A percentile compares a stretch with the other conserved stretches of the same genome.
Conservation (phyloP, 1,140 invertebrate genomes). For the Eueides isabella region DNA sequence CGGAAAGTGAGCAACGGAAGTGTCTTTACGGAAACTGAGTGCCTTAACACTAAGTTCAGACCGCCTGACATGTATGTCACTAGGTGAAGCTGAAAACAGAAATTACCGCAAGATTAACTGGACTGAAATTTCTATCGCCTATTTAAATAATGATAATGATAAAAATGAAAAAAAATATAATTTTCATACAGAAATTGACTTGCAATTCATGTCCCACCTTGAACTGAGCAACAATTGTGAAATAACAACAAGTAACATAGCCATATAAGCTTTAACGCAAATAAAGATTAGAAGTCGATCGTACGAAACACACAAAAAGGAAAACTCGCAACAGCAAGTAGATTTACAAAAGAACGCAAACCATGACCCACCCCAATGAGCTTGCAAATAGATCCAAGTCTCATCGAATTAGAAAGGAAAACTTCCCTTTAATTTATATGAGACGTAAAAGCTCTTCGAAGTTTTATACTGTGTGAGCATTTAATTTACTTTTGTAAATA, state of each 20-base stretch:
- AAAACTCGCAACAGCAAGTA: constrained; percentile 19
- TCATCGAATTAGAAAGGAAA: constrained; percentile 50
- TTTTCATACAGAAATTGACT: too few relatives aligned
- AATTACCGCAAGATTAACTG: too few relatives aligned
- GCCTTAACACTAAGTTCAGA: too few relatives aligned
- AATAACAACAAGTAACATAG: constrained; percentile 6
- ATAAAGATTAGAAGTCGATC: constrained; percentile 13
- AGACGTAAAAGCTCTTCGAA: neutral
- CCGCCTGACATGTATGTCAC: too few relatives aligned
- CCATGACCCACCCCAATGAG: constrained; percentile 66
- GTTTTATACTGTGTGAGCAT: neutral
- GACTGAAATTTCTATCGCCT: too few relatives aligned
- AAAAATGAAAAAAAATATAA: too few relatives aligned
- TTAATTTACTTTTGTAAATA: neutral
- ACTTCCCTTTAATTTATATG: constrained; percentile 33
- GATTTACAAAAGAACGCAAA: constrained; percentile 48
- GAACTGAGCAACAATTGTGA: neutral
- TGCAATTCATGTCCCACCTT: too few relatives aligned
- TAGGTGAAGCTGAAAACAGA: too few relatives aligned
- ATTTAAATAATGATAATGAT: too few relatives aligned
- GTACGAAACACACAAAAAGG: constrained; percentile 14
- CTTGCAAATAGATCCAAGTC: constrained; percentile 64
- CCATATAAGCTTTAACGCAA: neutral
- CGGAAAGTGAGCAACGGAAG: too few relatives aligned
- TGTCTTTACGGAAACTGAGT: too few relatives aligned